phyloP scores from a whole-genome alignment of 2,797 vertebrate species.

The Muraenolepis orangiensis region DNA sequence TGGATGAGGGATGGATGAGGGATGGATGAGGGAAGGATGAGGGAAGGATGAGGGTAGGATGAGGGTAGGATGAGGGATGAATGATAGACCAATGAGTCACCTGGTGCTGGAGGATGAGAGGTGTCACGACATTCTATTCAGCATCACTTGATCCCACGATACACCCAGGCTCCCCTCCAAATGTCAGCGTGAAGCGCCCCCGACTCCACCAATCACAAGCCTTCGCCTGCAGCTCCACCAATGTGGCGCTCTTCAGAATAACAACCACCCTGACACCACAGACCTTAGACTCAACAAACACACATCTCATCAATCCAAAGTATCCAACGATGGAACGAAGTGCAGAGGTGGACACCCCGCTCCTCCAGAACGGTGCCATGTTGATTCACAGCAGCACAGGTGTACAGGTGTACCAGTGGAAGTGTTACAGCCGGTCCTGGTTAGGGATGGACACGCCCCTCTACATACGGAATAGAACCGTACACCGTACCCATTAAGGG shows the following conservation, averaged over 20 bases:
- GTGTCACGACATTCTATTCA: constrained; percentile 49
- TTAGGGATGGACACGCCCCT: background rate
- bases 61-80: constrained; percentile 29
- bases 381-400: constrained; percentile 65
- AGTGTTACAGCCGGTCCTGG: background rate
- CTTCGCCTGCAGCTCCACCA: background rate
- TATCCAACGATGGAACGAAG: background rate
- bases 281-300: background rate
- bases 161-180: constrained; percentile 38
- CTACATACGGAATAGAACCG: background rate
- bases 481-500: background rate
- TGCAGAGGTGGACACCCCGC: background rate
- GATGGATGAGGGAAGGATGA: constrained; percentile 34
- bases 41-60: constrained; percentile 39
- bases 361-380: constrained; percentile 43
- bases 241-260: too few relatives aligned
- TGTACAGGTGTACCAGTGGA: too few relatives aligned
- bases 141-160: constrained; percentile 48
- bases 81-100: constrained; percentile 47
- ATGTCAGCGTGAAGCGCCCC: constrained; percentile 39
- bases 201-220: constrained; percentile 9
- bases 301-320: background rate
- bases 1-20: constrained; percentile 45
- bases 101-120: constrained; percentile 30
- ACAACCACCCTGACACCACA: too few relatives aligned